Evolutionary conservation across 2,888 invertebrate species (phyloP), one percentile per base, ranked within the genome.

Genomic region (Anthophora plumipes): DNA sequence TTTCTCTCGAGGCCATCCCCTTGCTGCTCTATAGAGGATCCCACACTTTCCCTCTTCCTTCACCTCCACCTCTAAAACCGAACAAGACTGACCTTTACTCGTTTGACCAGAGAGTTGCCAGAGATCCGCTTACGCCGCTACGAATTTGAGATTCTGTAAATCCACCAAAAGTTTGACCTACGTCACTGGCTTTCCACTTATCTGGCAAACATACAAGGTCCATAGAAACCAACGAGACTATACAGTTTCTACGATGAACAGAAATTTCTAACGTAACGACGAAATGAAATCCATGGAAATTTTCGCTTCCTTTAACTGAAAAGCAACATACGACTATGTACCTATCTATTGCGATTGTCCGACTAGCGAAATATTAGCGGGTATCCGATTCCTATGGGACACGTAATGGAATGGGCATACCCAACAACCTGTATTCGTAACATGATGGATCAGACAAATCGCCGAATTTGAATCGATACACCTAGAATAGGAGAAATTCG

Each of bases 111-210:
- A 83, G 80, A 83, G 80, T n/a, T n/a, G 85, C 86, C 79, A 85
- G 85, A 89, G 68, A 69, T 90, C 90, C 90, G 89, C 90, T 90
- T 90, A 90, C 83, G 85, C 78, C 78, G 60, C 67, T 82, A 85
- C 90, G 85, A 88, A 89, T 89, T 87, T 82, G 77, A 84, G 83
- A 88, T 89, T 82, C 85, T 69, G 83, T 83, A 89, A 89, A 89
- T 89, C 89, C 85, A 79, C 79, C 80, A 77, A 83, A 80, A 87
- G 83, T 83, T 87, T 75, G 59, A 83, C 79, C 87, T 76, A 82
- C 83, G 83, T 83, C 75, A 43, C 85, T 69, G 74, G 83, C 80
- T 78, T 84, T 80, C 73, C 81, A 85, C 87, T 85, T 87, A 85
- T 86, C 80, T 78, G 67, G 71, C 69, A 78, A 74, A 67, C 77